phyloP scores from a whole-genome alignment of 2,888 invertebrate genomes.

The Tetrapedia diversipes region DNA sequence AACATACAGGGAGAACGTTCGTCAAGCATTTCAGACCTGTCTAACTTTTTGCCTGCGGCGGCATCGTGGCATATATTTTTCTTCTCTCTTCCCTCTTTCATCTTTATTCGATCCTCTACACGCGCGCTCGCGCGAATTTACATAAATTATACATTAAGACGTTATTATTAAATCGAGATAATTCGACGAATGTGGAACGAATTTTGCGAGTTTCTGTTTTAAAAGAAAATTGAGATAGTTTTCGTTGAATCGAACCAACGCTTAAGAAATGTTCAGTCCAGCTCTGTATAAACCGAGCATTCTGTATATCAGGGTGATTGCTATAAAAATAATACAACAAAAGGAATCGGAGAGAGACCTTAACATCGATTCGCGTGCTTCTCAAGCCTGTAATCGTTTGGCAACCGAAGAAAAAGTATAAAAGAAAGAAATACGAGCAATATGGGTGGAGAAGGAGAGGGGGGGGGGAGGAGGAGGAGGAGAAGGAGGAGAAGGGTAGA shows the following conservation, averaged over 20 bases:
- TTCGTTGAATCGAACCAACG: background rate
- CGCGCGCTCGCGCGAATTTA: conserved; percentile 26
- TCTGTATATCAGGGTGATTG: background rate
- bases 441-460: conserved; percentile 27
- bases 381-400: conserved; percentile 41
- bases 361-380: conserved; percentile 24
- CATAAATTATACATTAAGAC: conserved; percentile 36
- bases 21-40: conserved; percentile 56
- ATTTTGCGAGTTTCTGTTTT: background rate
- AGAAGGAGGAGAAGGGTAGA: no score
- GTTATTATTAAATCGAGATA: conserved; percentile 23
- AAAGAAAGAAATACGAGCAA: conserved; percentile 37
- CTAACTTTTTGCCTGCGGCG: conserved; percentile 47
- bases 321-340: background rate
- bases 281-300: background rate
- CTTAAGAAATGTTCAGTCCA: background rate
- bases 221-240: background rate
- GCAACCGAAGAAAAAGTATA: conserved; percentile 37
- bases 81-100: background rate
- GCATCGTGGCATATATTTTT: conserved; percentile 26
- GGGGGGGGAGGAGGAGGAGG: conserved; percentile 23
- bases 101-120: conserved; percentile 27
- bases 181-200: conserved; percentile 10
- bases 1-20: conserved; percentile 55
- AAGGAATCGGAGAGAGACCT: background rate